A percentile compares a stretch with the other conserved stretches of the same genome.
phyloP scores from a whole-genome alignment of 2,797 vertebrate genomes.

The Gymnodraco acuticeps region DNA sequence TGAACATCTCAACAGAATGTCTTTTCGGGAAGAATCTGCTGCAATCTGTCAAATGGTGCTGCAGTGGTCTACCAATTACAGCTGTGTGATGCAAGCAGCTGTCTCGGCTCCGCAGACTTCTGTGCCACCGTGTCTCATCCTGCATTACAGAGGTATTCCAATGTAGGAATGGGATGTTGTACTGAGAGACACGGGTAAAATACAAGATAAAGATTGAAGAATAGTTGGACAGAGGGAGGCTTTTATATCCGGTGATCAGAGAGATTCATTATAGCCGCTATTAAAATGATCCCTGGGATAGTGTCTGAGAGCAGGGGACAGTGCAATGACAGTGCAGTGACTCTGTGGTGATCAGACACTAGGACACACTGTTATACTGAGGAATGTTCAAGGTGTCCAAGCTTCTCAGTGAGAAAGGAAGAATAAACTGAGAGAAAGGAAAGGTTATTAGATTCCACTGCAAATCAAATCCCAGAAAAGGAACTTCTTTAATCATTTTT shows the following conservation, averaged over 20 bases:
- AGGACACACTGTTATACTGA: constrained; percentile 23
- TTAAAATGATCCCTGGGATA: constrained; percentile 55
- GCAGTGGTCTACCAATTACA: constrained; percentile 79
- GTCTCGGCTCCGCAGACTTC: constrained; percentile 61
- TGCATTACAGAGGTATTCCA: constrained; percentile 54
- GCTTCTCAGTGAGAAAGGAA: constrained; percentile 30
- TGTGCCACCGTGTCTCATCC: constrained; percentile 63
- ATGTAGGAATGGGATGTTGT: constrained; percentile 58
- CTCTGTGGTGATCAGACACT: constrained; percentile 34
- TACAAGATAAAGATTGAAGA: constrained; percentile 38
- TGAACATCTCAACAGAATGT: constrained; percentile 71
- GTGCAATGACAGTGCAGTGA: constrained; percentile 32
- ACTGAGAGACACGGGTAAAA: constrained; percentile 53
- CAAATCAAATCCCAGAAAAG: constrained; percentile 40
- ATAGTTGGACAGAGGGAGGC: constrained; percentile 10
- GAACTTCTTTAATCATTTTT: constrained; percentile 44
- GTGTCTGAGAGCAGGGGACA: constrained; percentile 26
- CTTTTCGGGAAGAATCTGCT: constrained; percentile 63
- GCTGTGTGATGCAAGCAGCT: constrained; percentile 71
- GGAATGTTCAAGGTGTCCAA: constrained; percentile 44
- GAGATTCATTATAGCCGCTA: constrained; percentile 53
- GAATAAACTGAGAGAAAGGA: constrained; percentile 23
- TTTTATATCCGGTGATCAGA: constrained; percentile 49
- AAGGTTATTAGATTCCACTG: constrained; percentile 47
- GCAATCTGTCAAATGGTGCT: constrained; percentile 71